Evolutionary conservation across 2,113 vertebrate genomes (phyloP), one percentile per base, ranked within the genome.

Genomic region (Anguilla japonica): DNA sequence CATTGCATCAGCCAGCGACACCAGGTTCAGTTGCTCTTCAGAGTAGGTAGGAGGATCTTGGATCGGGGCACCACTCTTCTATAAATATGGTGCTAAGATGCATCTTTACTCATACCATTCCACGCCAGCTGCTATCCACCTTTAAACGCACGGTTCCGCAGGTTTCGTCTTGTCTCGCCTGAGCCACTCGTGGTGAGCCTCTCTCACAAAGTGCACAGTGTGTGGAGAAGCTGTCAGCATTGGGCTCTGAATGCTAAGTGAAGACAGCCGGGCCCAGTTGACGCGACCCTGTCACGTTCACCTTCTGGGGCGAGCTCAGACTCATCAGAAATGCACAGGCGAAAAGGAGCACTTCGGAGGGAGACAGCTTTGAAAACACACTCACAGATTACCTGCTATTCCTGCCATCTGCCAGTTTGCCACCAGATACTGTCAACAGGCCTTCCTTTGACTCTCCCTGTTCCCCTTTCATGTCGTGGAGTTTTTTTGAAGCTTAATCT

Each of bases 261-360:
- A 34, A 29, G 81, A 82, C 22, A 53, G 13, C 46, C 34, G 26
- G 67, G 46, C 63, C 16, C 29, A 75, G 41, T n/a, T 71, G 57
- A 56, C 53, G 13, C 34, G 83, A 56, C 43, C 80, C 71, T n/a
- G 46, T 43, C 56, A 43, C 56, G 53, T 56, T 84, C 71, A 40
- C 40, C 79, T 79, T 78, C 60, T 11, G 40, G 78, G 88, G 67
- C 86, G 29, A 63, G 88, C 82, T 43, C n/a, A 16, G 6, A 43
- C 85, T 85, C 82, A 85, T 80, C 34, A 9, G 50, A 82, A 34
- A 88, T 16, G n/a, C 50, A 41, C 0, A 78, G 50, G 18, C 6
- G 34, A 16, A 82, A 53, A 41, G 34, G 39, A 57, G 29, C 5
- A n/a, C 71, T 75, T 75, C 26, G 60, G n/a, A 75, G 34, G 0